These are phyloP conservation scores for Hesperophylax magnus DNA, from an alignment of 1,140 invertebrate species.

Conservation along the genomic window DNA sequence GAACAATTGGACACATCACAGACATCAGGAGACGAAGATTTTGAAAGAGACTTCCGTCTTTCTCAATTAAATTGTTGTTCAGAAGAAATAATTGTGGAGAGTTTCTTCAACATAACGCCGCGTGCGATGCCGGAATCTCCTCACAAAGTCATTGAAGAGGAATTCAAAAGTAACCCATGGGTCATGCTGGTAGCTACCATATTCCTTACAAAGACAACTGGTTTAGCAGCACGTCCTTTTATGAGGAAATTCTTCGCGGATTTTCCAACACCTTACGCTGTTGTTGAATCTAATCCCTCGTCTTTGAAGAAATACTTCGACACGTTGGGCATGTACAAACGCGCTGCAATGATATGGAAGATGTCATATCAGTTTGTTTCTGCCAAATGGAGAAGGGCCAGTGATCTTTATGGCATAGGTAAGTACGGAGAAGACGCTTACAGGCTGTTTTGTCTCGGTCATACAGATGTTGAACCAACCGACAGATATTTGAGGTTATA, in stretches of 20 bases:
- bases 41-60: constrained; percentile 59
- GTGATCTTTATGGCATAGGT: constrained; percentile 71
- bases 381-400: constrained; percentile 70
- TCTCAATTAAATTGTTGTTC: constrained; percentile 64
- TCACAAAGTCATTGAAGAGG: constrained; percentile 71
- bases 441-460: constrained; percentile 71
- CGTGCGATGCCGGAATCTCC: constrained; percentile 68
- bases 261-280: constrained; percentile 67
- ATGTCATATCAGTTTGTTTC: constrained; percentile 71
- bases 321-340: constrained; percentile 67
- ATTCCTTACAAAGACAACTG: constrained; percentile 71
- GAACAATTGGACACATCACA: background rate
- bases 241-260: constrained; percentile 69
- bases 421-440: constrained; percentile 73
- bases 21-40: background rate
- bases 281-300: constrained; percentile 63
- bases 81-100: constrained; percentile 57
- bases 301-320: constrained; percentile 69
- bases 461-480: constrained; percentile 69
- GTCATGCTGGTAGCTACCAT: constrained; percentile 71
- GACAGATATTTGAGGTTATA: constrained; percentile 72
- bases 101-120: constrained; percentile 61
- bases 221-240: constrained; percentile 65
- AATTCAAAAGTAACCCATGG: constrained; percentile 70
- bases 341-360: constrained; percentile 70